These are phyloP conservation scores for Edolisoma coerulescens DNA, from an alignment of 2,113 vertebrate genomes.

Conservation along the genomic window DNA sequence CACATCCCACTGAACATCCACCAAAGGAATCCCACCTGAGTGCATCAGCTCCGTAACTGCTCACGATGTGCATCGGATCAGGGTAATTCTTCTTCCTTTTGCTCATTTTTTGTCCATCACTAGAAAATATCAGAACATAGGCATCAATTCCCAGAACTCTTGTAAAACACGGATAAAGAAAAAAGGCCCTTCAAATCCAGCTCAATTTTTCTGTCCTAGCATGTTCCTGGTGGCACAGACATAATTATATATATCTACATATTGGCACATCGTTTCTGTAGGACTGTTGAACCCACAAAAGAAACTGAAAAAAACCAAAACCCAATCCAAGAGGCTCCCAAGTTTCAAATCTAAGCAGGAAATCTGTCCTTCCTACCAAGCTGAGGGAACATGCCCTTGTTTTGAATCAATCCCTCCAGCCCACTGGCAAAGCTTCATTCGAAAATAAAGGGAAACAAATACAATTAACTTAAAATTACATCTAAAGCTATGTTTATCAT, in stretches of 20 bases:
- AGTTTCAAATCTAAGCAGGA: not conserved
- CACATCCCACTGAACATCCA: not conserved
- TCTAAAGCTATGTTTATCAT: not conserved
- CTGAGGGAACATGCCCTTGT: not conserved
- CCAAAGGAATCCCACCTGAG: slow-evolving; percentile 78
- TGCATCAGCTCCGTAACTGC: slow-evolving; percentile 91
- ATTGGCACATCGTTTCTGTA: not conserved
- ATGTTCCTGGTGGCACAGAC: not conserved
- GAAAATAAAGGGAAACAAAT: not conserved
- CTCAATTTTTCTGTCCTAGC: not conserved
- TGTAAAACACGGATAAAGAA: not conserved
- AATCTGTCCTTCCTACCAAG: not conserved
- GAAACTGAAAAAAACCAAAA: not conserved
- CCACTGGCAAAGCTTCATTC: not conserved
- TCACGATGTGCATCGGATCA: slow-evolving; percentile 84
- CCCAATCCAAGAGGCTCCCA: not conserved
- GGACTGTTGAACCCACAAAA: not conserved
- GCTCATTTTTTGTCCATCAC: slow-evolving; percentile 99
- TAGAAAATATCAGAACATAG: slow-evolving; percentile 46
- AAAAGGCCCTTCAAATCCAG: not conserved
- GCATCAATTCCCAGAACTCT: not conserved
- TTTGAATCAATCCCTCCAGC: not conserved
- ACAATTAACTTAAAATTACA: not conserved
- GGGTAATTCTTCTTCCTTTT: slow-evolving; percentile 99
- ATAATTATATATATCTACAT: not conserved